phyloP scores from a whole-genome alignment of 1,140 invertebrate species.

The Drosophila varians region DNA sequence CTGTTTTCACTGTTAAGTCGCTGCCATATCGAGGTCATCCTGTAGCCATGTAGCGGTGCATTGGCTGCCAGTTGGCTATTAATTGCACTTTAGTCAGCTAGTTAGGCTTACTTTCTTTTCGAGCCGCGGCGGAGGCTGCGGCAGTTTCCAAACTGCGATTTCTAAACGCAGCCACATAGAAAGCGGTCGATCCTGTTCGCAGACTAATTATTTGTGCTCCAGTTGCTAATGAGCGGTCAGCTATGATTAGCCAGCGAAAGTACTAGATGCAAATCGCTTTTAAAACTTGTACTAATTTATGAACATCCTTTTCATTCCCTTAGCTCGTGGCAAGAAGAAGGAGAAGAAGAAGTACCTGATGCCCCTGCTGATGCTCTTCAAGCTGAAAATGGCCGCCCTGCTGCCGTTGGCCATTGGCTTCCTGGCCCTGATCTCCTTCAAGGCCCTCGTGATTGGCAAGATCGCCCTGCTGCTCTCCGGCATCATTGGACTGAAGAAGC shows the following conservation, averaged over 20 bases:
- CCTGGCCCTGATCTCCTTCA: conserved; percentile 91
- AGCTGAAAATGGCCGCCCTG: conserved; percentile 91
- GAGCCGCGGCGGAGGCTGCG: conserved; percentile 17
- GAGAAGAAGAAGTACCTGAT: conserved; percentile 89
- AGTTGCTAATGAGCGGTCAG: conserved; percentile 72
- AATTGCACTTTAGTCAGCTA: conserved; percentile 74
- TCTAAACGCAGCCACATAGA: conserved; percentile 65
- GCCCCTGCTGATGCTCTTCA: conserved; percentile 89
- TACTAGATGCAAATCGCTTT: conserved; percentile 44
- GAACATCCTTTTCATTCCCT: neutral
- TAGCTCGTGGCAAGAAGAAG: conserved; percentile 90
- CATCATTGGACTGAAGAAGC: conserved; percentile 91
- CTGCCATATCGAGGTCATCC: conserved; percentile 67
- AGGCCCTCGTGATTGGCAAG: conserved; percentile 92
- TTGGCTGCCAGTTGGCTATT: conserved; percentile 65
- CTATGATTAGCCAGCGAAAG: conserved; percentile 58
- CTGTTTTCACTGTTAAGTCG: conserved; percentile 80
- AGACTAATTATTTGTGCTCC: conserved; percentile 67
- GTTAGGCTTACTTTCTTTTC: conserved; percentile 75
- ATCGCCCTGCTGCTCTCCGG: conserved; percentile 90
- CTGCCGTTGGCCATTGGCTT: conserved; percentile 90
- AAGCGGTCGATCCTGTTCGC: conserved; percentile 75
- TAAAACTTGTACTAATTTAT: neutral
- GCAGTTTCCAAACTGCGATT: conserved; percentile 59
- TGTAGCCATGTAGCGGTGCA: conserved; percentile 63